A percentile compares a stretch with the other conserved stretches of the same genome.
phyloP scores from a whole-genome alignment of 2,113 vertebrate genomes.

The Psettodes erumei region DNA sequence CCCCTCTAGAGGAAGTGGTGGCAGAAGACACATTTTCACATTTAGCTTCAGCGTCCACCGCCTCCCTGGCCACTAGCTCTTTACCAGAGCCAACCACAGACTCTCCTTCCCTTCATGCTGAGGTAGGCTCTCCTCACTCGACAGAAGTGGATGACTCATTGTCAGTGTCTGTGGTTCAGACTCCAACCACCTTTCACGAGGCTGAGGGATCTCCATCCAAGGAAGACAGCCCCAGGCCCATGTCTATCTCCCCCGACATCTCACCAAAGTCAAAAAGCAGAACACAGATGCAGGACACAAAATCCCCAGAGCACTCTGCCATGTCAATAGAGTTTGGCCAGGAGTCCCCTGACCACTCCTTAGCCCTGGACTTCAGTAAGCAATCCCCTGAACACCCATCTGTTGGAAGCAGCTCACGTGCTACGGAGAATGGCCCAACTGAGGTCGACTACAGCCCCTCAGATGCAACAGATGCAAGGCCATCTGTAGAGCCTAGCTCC shows the following conservation, averaged over 20 bases:
- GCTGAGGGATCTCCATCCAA: constrained; percentile 94
- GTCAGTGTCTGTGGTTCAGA: constrained; percentile 96
- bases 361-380: constrained; percentile 93
- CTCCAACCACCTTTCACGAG: constrained; percentile 94
- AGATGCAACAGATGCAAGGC: constrained; percentile 82
- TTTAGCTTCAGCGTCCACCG: constrained; percentile 94
- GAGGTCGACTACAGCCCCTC: constrained; percentile 94
- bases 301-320: constrained; percentile 90
- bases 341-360: constrained; percentile 94
- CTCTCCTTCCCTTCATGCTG: constrained; percentile 94
- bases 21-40: constrained; percentile 97
- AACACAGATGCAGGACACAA: constrained; percentile 84
- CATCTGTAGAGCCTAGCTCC: constrained; percentile 77
- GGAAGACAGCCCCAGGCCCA: constrained; percentile 93
- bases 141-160: constrained; percentile 98
- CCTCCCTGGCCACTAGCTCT: constrained; percentile 95
- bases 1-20: constrained; percentile 92
- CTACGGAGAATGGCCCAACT: constrained; percentile 95
- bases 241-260: constrained; percentile 97
- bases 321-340: constrained; percentile 91
- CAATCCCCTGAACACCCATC: constrained; percentile 92
- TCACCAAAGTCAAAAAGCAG: constrained; percentile 91
- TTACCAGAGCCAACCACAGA: constrained; percentile 95
- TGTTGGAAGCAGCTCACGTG: constrained; percentile 79
- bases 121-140: constrained; percentile 95